Percentiles rank a stretch among this genome's conserved stretches.
Evolutionary conservation across 2,888 invertebrate genomes (phyloP).

Genomic region (Hirtodrosophila duncani): DNA sequence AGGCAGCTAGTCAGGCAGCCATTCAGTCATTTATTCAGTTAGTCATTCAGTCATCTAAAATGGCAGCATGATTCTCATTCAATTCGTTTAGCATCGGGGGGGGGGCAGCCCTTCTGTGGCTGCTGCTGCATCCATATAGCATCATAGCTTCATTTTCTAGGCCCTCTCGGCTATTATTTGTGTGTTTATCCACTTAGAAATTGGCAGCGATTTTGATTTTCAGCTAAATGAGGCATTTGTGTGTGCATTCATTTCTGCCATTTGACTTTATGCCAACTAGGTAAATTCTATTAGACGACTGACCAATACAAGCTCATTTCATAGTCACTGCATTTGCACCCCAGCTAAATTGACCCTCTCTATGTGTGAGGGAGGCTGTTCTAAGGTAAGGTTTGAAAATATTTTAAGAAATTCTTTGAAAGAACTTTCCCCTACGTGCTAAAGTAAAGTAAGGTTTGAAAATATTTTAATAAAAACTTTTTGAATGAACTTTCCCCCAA

Average conservation of each 20-base stretch:
- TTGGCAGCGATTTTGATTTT: constrained; percentile 68
- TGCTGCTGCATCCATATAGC: constrained; percentile 35
- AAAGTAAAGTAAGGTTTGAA: too few species aligned
- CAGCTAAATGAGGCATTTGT: constrained; percentile 67
- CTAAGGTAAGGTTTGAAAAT: too few species aligned
- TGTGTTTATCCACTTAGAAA: constrained; percentile 70
- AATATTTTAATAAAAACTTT: too few species aligned
- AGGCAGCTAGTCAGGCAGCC: not conserved
- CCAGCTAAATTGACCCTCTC: too few species aligned
- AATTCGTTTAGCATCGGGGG: constrained; percentile 54
- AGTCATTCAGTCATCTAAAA: constrained; percentile 20
- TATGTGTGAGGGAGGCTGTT: too few species aligned
- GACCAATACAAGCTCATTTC: too few species aligned
- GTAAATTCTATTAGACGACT: too few species aligned
- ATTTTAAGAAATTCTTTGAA: too few species aligned
- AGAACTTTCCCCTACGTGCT: too few species aligned
- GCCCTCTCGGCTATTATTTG: constrained; percentile 32
- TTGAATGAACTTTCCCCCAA: too few species aligned
- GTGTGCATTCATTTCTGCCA: constrained; percentile 70
- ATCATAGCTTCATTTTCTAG: too few species aligned
- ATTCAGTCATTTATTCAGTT: constrained; percentile 5
- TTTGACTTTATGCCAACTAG: constrained; percentile 43
- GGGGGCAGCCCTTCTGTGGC: constrained; percentile 1
- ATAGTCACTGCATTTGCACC: too few species aligned
- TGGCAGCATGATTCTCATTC: constrained; percentile 69